These are phyloP conservation scores for Anoplius nigerrimus DNA, from an alignment of 2,888 invertebrate species.

Conservation along the genomic window DNA sequence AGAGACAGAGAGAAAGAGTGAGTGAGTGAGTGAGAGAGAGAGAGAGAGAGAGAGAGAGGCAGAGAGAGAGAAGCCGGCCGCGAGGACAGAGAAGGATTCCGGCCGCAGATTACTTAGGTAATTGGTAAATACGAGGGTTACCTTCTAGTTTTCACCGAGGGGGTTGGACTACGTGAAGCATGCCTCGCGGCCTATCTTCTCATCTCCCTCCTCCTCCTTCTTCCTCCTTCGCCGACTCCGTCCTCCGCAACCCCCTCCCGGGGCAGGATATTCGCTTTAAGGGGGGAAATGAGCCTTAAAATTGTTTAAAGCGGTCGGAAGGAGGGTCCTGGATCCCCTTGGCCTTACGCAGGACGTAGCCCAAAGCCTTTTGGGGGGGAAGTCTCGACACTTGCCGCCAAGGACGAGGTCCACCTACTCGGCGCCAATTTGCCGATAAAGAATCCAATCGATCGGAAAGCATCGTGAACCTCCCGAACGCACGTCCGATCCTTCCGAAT, in stretches of 20 bases:
- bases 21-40: constrained; percentile 23
- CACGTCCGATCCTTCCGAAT: too few species aligned
- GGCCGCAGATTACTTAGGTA: constrained; percentile 74
- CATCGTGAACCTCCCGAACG: too few species aligned
- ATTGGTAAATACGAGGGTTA: constrained; percentile 75
- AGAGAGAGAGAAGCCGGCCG: constrained; percentile 39
- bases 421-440: constrained; percentile 22
- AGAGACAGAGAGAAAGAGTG: constrained; percentile 23
- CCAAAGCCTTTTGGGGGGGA: constrained; percentile 51
- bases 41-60: constrained; percentile 25
- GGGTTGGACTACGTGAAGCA: constrained; percentile 61
- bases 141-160: constrained; percentile 63
- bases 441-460: constrained; percentile 26
- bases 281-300: constrained; percentile 75
- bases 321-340: constrained; percentile 63
- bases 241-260: constrained; percentile 48
- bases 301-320: constrained; percentile 75
- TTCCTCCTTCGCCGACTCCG: background rate
- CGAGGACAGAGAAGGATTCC: constrained; percentile 67
- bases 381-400: constrained; percentile 55
- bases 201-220: constrained; percentile 15
- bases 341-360: constrained; percentile 47
- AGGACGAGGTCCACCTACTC: constrained; percentile 12
- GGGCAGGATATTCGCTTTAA: constrained; percentile 73
- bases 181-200: constrained; percentile 56